Conservation (phyloP, 2,888 invertebrate genomes). For the Papilio demoleus region DNA sequence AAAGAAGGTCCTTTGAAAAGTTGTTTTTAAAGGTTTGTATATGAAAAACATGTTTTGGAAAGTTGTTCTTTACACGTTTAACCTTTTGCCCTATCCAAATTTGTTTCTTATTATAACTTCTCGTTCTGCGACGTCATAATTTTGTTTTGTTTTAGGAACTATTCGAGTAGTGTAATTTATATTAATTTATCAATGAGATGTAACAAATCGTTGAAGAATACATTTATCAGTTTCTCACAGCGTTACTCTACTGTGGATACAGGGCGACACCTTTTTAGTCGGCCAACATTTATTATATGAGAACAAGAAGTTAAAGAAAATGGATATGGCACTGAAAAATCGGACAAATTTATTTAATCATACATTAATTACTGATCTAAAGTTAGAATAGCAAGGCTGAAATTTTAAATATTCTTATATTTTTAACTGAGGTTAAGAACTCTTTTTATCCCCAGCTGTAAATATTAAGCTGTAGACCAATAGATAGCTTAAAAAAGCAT, state of each 20-base stretch:
- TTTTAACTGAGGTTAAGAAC: too few species aligned
- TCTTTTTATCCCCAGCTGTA: too few species aligned
- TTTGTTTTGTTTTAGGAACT: background rate
- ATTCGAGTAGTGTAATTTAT: constrained; percentile 45
- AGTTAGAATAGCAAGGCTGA: too few species aligned
- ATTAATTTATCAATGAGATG: constrained; percentile 68
- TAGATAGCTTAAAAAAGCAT: too few species aligned
- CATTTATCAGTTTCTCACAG: constrained; percentile 76
- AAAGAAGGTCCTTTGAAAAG: background rate
- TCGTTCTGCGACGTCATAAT: background rate
- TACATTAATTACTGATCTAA: too few species aligned
- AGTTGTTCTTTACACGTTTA: too few species aligned
- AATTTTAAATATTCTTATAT: too few species aligned
- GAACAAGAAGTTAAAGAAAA: constrained; percentile 46
- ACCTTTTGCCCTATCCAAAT: too few species aligned
- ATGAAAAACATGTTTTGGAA: too few species aligned
- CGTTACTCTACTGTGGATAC: constrained; percentile 63
- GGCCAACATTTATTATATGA: constrained; percentile 72
- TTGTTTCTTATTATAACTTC: too few species aligned
- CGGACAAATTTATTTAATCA: background rate
- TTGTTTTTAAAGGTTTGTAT: too few species aligned
- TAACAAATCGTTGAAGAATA: constrained; percentile 59
- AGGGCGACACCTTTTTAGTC: constrained; percentile 76
- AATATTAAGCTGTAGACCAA: too few species aligned
- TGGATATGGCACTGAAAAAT: constrained; percentile 48